Evolutionary conservation across 2,888 invertebrate genomes (phyloP), one percentile per base, ranked within the genome.

Genomic region (Lepidocyrtinus sp.): DNA sequence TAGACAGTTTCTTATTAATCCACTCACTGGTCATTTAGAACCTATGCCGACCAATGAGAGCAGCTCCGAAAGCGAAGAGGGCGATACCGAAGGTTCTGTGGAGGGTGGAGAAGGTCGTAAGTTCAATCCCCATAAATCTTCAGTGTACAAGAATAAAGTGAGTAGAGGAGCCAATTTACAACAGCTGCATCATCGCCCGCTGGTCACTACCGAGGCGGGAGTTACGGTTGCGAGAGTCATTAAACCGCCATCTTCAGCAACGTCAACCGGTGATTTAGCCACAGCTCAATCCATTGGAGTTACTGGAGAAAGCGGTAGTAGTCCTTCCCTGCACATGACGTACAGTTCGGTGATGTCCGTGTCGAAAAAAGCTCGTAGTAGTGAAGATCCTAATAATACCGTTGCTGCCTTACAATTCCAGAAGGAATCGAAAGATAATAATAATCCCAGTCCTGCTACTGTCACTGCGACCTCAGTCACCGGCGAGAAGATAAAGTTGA

Each of bases 1-100:
- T 88, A 92, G 93, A 87, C 94, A 94, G 90, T 95, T 94, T 90
- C 92, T 96, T 62, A 95, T 96, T 86, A 97, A 96, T 90, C 96
- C 96, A 0, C 91, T 96, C 82, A 96, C 96, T 84, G 95, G 96
- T 55, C 88, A 95, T 88, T 91, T 96, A 87, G 96, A 96, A 87
- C 93, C 94, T 1, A 94, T 94, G 89, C 93, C 93, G 26, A 92
- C 91, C 86, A 92, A 92, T 68, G 92, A 92, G 81, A 91, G 91
- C 83, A 92, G 92, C 0, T 93, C 93, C 85, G 90, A 91, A 83
- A 91, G 91, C 82, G 93, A 93, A 85, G 91, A 91, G 82, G 85
- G 84, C 75, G 74, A 74, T n/a, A 24, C 46, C 19, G 67, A 24
- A 15, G 25, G 46, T 26, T 67, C 26, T 15, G 70, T 5, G 24